Percentiles rank a stretch among this genome's conserved stretches.
phyloP scores from a whole-genome alignment of 2,888 invertebrate species.

The Limnephilus lunatus region DNA sequence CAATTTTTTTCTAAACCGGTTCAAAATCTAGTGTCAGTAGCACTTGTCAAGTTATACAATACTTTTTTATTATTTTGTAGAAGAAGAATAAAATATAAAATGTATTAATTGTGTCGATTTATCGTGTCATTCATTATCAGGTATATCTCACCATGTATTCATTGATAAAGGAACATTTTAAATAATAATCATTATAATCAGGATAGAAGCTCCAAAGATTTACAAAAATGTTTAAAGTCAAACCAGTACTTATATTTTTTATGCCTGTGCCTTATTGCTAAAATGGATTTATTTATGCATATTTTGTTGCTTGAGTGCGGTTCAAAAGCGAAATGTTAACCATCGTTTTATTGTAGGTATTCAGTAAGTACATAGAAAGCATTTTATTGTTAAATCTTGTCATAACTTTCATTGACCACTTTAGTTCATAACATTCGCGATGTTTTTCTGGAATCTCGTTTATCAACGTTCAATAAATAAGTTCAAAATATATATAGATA shows the following conservation, averaged over 20 bases:
- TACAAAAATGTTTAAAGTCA: neutral
- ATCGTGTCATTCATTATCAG: neutral
- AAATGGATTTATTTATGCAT: neutral
- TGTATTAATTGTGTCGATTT: neutral
- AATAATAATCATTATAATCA: neutral
- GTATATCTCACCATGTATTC: neutral
- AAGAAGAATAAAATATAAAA: neutral
- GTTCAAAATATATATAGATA: too few relatives aligned
- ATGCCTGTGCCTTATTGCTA: too few relatives aligned
- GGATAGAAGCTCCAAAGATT: neutral
- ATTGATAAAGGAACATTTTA: neutral
- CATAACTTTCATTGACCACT: neutral
- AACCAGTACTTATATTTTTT: too few relatives aligned
- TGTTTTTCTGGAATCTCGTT: too few relatives aligned
- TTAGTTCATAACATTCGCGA: neutral
- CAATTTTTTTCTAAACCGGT: neutral
- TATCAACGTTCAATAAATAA: too few relatives aligned
- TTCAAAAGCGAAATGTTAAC: neutral
- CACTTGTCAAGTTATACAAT: neutral
- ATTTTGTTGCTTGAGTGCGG: neutral
- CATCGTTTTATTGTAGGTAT: neutral
- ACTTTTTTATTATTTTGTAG: neutral
- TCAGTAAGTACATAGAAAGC: neutral
- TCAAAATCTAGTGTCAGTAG: neutral
- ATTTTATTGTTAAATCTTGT: neutral